Conservation (phyloP, 2,888 invertebrate genomes). For the Pherbina coryleti region DNA sequence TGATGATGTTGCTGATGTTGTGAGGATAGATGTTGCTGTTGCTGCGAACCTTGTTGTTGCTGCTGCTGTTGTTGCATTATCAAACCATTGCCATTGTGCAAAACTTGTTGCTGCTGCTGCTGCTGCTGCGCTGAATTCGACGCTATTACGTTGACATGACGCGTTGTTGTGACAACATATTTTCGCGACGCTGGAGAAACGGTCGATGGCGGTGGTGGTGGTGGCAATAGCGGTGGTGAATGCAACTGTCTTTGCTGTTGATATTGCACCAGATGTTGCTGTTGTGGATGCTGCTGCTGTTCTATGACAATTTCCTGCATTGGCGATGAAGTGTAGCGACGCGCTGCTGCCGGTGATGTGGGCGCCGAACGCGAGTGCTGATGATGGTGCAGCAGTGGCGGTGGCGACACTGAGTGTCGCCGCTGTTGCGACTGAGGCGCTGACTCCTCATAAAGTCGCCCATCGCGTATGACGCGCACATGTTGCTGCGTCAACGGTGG, state of each 20-base stretch:
- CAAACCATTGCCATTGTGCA: slow-evolving; percentile 43
- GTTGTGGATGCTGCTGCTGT: slow-evolving; percentile 33
- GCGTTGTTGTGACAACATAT: slow-evolving; percentile 62
- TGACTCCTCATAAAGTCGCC: slow-evolving; percentile 66
- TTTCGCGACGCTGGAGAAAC: slow-evolving; percentile 58
- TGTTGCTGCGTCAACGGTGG: slow-evolving; percentile 58
- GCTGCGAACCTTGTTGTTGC: slow-evolving; percentile 47
- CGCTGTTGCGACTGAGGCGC: slow-evolving; percentile 42
- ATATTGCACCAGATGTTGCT: slow-evolving; percentile 43
- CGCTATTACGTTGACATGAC: slow-evolving; percentile 67
- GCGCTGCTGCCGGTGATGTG: slow-evolving; percentile 46
- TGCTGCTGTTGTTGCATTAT: slow-evolving; percentile 52
- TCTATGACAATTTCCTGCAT: slow-evolving; percentile 29
- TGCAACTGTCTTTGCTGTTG: slow-evolving; percentile 44
- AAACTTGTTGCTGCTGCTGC: slow-evolving; percentile 53
- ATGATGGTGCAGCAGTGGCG: slow-evolving; percentile 36
- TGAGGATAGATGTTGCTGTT: slow-evolving; percentile 48
- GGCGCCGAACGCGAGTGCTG: slow-evolving; percentile 33
- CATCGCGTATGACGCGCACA: slow-evolving; percentile 69
- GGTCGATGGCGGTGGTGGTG: slow-evolving; percentile 45
- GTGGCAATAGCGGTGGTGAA: slow-evolving; percentile 52
- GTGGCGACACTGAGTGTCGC: slow-evolving; percentile 35
- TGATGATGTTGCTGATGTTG: slow-evolving; percentile 44
- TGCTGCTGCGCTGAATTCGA: slow-evolving; percentile 55
- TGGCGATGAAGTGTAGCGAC: slow-evolving; percentile 57